phyloP scores from a whole-genome alignment of 2,113 vertebrate species.

The Aythya baeri region DNA sequence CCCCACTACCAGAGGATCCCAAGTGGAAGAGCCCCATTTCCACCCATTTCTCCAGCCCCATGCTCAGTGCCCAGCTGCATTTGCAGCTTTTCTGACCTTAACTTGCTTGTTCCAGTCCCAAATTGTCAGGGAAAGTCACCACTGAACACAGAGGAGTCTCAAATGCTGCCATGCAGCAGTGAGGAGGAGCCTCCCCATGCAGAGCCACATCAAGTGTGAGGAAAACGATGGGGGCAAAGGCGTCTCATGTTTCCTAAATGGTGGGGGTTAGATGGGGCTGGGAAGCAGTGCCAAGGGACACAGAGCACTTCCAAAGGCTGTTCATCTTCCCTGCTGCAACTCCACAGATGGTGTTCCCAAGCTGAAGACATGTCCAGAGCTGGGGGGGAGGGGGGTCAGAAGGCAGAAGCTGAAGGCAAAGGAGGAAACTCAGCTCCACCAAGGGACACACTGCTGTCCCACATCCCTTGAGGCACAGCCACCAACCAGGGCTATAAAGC shows the following conservation, averaged over 20 bases:
- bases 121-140: background rate
- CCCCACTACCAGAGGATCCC: background rate
- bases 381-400: too few species aligned
- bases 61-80: background rate
- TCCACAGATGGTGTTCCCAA: too few species aligned
- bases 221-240: background rate
- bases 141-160: background rate
- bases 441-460: too few species aligned
- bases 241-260: background rate
- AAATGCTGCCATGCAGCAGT: background rate
- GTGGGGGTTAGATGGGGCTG: background rate
- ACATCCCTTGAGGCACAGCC: too few species aligned
- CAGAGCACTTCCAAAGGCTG: background rate
- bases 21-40: background rate
- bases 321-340: too few species aligned
- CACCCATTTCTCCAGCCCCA: background rate
- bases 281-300: background rate
- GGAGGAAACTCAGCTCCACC: too few species aligned
- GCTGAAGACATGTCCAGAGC: too few species aligned
- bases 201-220: background rate
- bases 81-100: background rate
- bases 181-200: background rate
- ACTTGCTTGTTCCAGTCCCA: background rate
- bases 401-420: too few species aligned
- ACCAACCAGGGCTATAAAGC: too few species aligned